phyloP scores from a whole-genome alignment of 1,140 invertebrate species.

The Notospermus geniculatus region DNA sequence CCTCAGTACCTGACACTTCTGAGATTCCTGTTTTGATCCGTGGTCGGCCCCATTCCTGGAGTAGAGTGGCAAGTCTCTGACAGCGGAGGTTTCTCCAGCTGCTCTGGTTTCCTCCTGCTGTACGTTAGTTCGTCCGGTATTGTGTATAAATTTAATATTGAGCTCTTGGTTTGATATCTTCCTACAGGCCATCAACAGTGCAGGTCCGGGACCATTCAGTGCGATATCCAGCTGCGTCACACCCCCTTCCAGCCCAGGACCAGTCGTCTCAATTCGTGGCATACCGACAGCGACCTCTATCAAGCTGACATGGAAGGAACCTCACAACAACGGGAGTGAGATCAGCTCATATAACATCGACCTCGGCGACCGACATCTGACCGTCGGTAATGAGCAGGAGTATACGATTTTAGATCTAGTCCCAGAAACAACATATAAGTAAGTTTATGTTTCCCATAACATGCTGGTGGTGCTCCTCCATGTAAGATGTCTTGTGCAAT shows the following conservation, averaged over 20 bases:
- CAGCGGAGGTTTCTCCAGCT: no score
- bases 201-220: constrained; percentile 49
- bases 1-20: no score
- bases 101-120: no score
- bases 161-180: no score
- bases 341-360: constrained; percentile 77
- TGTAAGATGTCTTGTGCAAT: no score
- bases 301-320: constrained; percentile 70
- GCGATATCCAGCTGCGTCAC: constrained; percentile 39
- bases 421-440: constrained; percentile 64
- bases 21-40: no score
- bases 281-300: constrained; percentile 66
- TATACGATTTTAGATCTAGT: constrained; percentile 57
- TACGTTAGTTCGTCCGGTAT: no score
- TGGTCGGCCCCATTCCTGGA: no score
- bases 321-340: constrained; percentile 64
- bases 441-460: no score
- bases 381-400: constrained; percentile 40
- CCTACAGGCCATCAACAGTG: constrained; percentile 50
- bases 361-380: constrained; percentile 61
- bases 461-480: no score
- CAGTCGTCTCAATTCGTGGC: constrained; percentile 60
- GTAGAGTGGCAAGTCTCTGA: no score
- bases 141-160: no score
- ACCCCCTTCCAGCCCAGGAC: constrained; percentile 47